A percentile compares a stretch with the other conserved stretches of the same genome.
Evolutionary conservation across 2,113 vertebrate species (phyloP).

Genomic region (Myotis davidii): DNA sequence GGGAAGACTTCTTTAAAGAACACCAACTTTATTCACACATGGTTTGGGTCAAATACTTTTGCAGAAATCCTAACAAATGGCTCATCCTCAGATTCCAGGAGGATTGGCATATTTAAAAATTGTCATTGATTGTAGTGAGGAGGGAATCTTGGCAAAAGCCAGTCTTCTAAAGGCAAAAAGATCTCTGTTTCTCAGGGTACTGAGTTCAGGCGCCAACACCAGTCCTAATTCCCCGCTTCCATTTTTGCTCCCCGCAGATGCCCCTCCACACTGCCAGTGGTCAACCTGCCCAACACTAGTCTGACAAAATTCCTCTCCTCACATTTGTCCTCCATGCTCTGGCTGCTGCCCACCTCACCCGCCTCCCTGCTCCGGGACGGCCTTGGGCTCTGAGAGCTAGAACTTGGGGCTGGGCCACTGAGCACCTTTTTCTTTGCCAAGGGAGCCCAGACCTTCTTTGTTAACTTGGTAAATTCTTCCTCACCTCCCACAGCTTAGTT

Average conservation of each 20-base stretch:
- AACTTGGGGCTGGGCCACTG: background rate
- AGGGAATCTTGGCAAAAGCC: background rate
- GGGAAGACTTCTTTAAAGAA: background rate
- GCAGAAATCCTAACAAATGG: conserved; percentile 15
- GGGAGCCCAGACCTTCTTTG: background rate
- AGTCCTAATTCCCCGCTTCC: background rate
- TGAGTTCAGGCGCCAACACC: background rate
- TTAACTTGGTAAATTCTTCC: background rate
- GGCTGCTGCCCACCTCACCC: background rate
- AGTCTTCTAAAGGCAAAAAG: background rate
- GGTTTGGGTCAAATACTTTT: background rate
- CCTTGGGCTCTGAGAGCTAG: background rate
- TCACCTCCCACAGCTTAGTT: background rate
- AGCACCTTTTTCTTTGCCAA: background rate
- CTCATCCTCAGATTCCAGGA: background rate
- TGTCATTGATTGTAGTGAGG: background rate
- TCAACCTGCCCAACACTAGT: background rate
- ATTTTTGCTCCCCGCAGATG: background rate
- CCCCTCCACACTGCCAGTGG: background rate
- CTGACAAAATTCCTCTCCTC: background rate
- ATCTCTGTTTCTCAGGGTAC: background rate
- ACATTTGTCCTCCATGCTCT: background rate
- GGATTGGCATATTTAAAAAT: background rate
- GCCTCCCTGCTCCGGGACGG: background rate
- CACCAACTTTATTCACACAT: background rate